Evolutionary conservation across 2,797 vertebrate species (phyloP).

Genomic region (Parotocinclus haroldoi): DNA sequence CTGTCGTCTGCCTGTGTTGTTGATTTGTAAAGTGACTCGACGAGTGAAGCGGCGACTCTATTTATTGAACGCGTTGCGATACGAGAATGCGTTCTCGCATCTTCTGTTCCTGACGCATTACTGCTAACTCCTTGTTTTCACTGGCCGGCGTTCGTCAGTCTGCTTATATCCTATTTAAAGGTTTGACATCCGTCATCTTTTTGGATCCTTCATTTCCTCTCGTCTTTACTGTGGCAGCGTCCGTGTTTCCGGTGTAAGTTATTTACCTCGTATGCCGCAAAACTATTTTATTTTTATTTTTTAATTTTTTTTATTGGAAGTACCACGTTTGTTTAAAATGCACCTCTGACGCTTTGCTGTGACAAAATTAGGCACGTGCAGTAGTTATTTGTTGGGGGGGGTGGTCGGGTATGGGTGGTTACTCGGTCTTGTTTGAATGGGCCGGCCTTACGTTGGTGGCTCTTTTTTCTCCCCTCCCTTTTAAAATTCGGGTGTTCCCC

Average conservation of each 20-base stretch:
- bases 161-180: constrained; percentile 26
- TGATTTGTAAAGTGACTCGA: constrained; percentile 21
- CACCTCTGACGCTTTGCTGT: too few relatives aligned
- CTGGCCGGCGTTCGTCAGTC: constrained; percentile 23
- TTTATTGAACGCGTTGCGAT: constrained; percentile 23
- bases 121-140: constrained; percentile 15
- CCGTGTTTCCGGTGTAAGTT: not conserved
- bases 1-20: constrained; percentile 25
- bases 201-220: not conserved
- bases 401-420: not conserved
- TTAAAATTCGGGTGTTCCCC: constrained; percentile 22
- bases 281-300: not conserved
- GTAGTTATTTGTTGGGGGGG: not conserved
- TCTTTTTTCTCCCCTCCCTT: too few relatives aligned
- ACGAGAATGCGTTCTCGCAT: constrained; percentile 8
- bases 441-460: constrained; percentile 1
- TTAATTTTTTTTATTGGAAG: too few relatives aligned
- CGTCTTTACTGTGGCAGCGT: not conserved
- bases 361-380: not conserved
- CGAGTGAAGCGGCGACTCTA: constrained; percentile 13
- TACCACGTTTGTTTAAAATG: too few relatives aligned
- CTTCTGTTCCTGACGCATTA: not conserved
- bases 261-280: not conserved
- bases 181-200: constrained; percentile 5
- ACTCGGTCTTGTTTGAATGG: not conserved